A percentile compares a stretch with the other conserved stretches of the same genome.
Evolutionary conservation across 2,797 vertebrate genomes (phyloP).

Genomic region (Toxotes lorentzi): DNA sequence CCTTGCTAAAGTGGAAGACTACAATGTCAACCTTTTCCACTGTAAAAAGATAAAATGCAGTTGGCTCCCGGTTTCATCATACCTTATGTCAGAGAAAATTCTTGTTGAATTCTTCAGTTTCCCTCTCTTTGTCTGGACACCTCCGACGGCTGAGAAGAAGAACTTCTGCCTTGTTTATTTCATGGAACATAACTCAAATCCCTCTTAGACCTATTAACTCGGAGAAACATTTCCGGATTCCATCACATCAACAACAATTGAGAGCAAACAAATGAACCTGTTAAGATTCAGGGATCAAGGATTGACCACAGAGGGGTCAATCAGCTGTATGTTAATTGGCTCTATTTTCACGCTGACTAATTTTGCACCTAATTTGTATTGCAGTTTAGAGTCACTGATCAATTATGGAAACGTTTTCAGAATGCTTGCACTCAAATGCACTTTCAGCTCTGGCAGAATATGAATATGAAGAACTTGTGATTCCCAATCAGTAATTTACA

Average conservation of each 20-base stretch:
- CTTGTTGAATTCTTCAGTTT: constrained; percentile 48
- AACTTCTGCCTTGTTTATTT: constrained; percentile 51
- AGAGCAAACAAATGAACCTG: constrained; percentile 71
- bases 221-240: constrained; percentile 44
- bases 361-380: constrained; percentile 67
- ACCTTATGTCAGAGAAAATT: constrained; percentile 38
- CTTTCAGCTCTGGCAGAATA: constrained; percentile 29
- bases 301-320: constrained; percentile 61
- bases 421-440: constrained; percentile 31
- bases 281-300: constrained; percentile 56
- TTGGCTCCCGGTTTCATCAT: constrained; percentile 72
- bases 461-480: constrained; percentile 33
- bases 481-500: constrained; percentile 60
- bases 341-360: constrained; percentile 52
- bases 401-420: constrained; percentile 54
- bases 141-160: constrained; percentile 39
- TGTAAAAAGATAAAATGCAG: constrained; percentile 46
- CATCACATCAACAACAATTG: constrained; percentile 65
- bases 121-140: constrained; percentile 34
- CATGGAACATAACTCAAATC: constrained; percentile 63
- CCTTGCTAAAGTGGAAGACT: constrained; percentile 31
- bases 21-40: constrained; percentile 39
- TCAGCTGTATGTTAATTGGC: constrained; percentile 65
- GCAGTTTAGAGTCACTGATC: constrained; percentile 48
- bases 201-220: constrained; percentile 63